A percentile compares a stretch with the other conserved stretches of the same genome.
These are phyloP conservation scores for Dipus sagitta DNA, from an alignment of 2,797 vertebrate genomes.

Conservation along the genomic window DNA sequence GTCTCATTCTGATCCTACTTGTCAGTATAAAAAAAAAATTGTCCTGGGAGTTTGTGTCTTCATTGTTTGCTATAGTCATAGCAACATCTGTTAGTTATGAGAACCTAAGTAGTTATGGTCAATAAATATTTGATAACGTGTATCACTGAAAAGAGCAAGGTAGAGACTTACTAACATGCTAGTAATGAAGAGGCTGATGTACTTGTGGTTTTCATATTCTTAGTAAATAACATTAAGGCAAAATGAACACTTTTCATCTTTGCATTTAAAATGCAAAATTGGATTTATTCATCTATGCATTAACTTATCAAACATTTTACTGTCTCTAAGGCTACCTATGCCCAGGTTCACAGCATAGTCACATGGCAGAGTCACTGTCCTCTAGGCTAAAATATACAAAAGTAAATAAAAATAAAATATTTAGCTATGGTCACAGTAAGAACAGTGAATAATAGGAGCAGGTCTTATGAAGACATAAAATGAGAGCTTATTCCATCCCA, in stretches of 20 bases:
- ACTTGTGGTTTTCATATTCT: background rate
- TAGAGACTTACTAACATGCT: background rate
- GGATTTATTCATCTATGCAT: background rate
- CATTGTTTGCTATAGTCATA: background rate
- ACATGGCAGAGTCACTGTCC: background rate
- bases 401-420: background rate
- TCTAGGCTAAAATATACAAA: background rate
- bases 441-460: background rate
- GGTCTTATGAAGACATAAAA: background rate
- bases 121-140: background rate
- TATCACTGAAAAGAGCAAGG: background rate
- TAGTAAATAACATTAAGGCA: background rate
- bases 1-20: background rate
- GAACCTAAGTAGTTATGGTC: background rate
- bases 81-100: background rate
- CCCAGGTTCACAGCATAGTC: background rate
- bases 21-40: background rate
- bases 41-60: background rate
- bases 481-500: background rate
- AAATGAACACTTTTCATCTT: conserved; percentile 7
- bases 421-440: background rate
- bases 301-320: background rate
- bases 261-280: conserved; percentile 10
- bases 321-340: background rate
- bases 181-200: background rate